These are phyloP conservation scores for Vanessa atalanta DNA, from an alignment of 1,140 invertebrate genomes.

Conservation along the genomic window DNA sequence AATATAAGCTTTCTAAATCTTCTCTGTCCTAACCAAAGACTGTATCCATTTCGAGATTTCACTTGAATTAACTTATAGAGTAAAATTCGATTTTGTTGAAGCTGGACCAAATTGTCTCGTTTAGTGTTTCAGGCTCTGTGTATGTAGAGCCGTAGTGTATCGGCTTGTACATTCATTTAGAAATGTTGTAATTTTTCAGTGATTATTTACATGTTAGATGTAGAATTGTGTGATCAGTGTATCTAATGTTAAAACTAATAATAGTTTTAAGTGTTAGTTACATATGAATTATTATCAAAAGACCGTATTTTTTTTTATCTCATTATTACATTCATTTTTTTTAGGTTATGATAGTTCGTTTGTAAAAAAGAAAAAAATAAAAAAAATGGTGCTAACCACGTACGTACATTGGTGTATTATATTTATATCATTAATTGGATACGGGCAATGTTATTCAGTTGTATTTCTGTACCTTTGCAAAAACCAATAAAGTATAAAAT, in stretches of 20 bases:
- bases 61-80: slow-evolving; percentile 37
- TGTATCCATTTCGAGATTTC: slow-evolving; percentile 68
- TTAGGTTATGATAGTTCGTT: slow-evolving; percentile 72
- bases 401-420: slow-evolving; percentile 67
- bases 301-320: slow-evolving; percentile 70
- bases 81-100: slow-evolving; percentile 59
- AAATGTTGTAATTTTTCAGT: slow-evolving; percentile 24
- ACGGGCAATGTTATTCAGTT: slow-evolving; percentile 66
- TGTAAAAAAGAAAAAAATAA: slow-evolving; percentile 60
- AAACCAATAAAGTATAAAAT: slow-evolving; percentile 72
- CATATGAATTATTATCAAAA: slow-evolving; percentile 57
- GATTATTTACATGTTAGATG: slow-evolving; percentile 44
- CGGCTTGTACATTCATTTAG: slow-evolving; percentile 7
- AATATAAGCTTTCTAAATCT: slow-evolving; percentile 71
- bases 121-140: slow-evolving; percentile 17
- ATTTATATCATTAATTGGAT: slow-evolving; percentile 61
- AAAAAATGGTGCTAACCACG: slow-evolving; percentile 79
- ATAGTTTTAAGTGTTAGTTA: slow-evolving; percentile 58
- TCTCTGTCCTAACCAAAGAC: slow-evolving; percentile 78
- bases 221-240: slow-evolving; percentile 66
- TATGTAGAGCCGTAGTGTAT: neutral
- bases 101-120: slow-evolving; percentile 73
- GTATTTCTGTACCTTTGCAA: slow-evolving; percentile 70
- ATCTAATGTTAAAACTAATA: slow-evolving; percentile 59
- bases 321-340: slow-evolving; percentile 54